phyloP scores from a whole-genome alignment of 2,113 vertebrate species.

The Oreochromis spilurus region DNA sequence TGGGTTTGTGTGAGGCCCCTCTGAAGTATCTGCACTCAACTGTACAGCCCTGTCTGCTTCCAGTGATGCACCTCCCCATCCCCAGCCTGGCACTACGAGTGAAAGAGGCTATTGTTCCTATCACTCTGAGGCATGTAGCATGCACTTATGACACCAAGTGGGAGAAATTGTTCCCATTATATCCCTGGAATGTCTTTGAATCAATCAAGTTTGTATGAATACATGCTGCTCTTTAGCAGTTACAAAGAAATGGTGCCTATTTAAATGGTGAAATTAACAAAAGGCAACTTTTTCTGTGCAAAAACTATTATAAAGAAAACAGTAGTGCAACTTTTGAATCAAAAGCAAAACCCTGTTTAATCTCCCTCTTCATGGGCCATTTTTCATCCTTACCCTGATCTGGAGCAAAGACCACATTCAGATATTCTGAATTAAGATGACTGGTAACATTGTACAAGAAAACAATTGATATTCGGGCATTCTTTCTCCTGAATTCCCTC shows the following conservation, averaged over 20 bases:
- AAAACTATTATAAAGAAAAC: background rate
- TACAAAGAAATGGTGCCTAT: background rate
- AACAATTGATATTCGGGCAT: slow-evolving; percentile 48
- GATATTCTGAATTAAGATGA: slow-evolving; percentile 21
- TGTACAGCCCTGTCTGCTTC: slow-evolving; percentile 55
- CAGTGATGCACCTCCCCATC: slow-evolving; percentile 66
- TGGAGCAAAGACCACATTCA: slow-evolving; percentile 18
- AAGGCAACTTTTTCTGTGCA: background rate
- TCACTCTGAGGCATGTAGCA: slow-evolving; percentile 67
- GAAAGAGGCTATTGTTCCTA: slow-evolving; percentile 75
- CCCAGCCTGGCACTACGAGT: slow-evolving; percentile 42
- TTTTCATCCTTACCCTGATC: background rate
- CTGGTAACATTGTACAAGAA: slow-evolving; percentile 20
- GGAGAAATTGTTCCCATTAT: slow-evolving; percentile 69
- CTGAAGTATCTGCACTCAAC: slow-evolving; percentile 33
- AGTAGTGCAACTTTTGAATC: background rate
- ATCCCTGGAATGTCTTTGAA: slow-evolving; percentile 69
- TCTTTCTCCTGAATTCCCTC: background rate
- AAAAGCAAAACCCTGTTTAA: background rate
- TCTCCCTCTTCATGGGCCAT: background rate
- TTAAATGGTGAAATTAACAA: background rate
- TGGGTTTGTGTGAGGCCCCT: slow-evolving; percentile 29
- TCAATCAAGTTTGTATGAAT: slow-evolving; percentile 39
- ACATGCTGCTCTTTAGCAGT: background rate
- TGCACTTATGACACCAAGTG: slow-evolving; percentile 71